Percentiles rank a stretch among this genome's conserved stretches.
Conservation (phyloP, 23 tunicate genomes). For the Halocynthia roretzi region DNA sequence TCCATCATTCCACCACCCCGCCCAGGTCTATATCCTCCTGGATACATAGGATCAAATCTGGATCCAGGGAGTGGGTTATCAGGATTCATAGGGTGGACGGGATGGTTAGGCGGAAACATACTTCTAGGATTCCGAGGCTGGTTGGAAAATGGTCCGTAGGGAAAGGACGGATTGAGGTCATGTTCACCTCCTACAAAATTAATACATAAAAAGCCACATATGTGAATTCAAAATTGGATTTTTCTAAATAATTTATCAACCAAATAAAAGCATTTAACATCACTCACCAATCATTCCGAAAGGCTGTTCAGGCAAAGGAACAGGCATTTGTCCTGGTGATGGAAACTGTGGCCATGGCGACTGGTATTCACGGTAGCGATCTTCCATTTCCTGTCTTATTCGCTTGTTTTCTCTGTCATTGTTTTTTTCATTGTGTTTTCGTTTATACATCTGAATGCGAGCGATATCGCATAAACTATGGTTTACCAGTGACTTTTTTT, state of each 20-base stretch:
- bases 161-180: constrained; percentile 78
- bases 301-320: constrained; percentile 52
- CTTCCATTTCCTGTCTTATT: constrained; percentile 28
- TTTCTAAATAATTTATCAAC: not conserved
- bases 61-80: constrained; percentile 91
- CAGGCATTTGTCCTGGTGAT: constrained; percentile 42
- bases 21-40: constrained; percentile 51
- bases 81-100: constrained; percentile 20
- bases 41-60: constrained; percentile 77
- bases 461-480: not conserved
- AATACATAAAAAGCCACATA: not conserved
- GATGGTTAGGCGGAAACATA: constrained; percentile 15
- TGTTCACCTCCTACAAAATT: constrained; percentile 68
- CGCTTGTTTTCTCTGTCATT: constrained; percentile 39
- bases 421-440: constrained; percentile 18
- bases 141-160: constrained; percentile 71
- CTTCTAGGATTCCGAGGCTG: constrained; percentile 39
- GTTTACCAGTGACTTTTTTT: too few species aligned
- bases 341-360: constrained; percentile 8
- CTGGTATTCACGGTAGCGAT: not conserved
- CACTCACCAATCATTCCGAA: constrained; percentile 48
- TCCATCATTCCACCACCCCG: constrained; percentile 93
- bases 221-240: not conserved
- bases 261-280: not conserved
- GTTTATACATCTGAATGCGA: constrained; percentile 19